phyloP scores from a whole-genome alignment of 2,797 vertebrate genomes.

The Crenichthys baileyi region DNA sequence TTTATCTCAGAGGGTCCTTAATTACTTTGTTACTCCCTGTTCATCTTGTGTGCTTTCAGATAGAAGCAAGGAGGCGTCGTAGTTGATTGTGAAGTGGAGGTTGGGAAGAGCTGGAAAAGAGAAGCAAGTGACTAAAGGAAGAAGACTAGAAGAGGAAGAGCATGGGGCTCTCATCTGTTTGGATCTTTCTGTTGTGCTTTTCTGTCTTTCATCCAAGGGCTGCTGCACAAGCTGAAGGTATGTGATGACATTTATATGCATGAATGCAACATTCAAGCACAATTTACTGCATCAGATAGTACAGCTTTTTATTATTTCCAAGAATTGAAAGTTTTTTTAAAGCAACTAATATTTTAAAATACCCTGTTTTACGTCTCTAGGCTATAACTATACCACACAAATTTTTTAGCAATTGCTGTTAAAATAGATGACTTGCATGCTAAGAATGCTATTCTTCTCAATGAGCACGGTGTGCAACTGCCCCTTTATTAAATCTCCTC shows the following conservation, averaged over 20 bases:
- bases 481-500: constrained; percentile 59
- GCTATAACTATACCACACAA: too few relatives aligned
- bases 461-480: constrained; percentile 31
- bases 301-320: background rate
- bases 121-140: constrained; percentile 54
- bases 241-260: constrained; percentile 6
- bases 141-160: constrained; percentile 62
- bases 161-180: constrained; percentile 73
- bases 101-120: constrained; percentile 44
- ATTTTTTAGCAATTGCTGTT: background rate
- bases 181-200: constrained; percentile 77
- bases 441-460: constrained; percentile 8
- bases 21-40: constrained; percentile 37
- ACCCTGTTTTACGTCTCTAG: background rate
- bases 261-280: background rate
- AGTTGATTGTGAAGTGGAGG: constrained; percentile 61
- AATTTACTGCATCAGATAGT: background rate
- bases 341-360: constrained; percentile 12
- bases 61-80: constrained; percentile 50
- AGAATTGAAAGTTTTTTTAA: background rate
- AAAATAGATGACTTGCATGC: constrained; percentile 24
- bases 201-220: constrained; percentile 66
- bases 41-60: constrained; percentile 66
- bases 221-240: constrained; percentile 81
- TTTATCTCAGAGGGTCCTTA: constrained; percentile 48